Percentiles rank a stretch among this genome's conserved stretches.
phyloP scores from a whole-genome alignment of 2,113 vertebrate genomes.

The Rhegmatorhina hoffmannsi region DNA sequence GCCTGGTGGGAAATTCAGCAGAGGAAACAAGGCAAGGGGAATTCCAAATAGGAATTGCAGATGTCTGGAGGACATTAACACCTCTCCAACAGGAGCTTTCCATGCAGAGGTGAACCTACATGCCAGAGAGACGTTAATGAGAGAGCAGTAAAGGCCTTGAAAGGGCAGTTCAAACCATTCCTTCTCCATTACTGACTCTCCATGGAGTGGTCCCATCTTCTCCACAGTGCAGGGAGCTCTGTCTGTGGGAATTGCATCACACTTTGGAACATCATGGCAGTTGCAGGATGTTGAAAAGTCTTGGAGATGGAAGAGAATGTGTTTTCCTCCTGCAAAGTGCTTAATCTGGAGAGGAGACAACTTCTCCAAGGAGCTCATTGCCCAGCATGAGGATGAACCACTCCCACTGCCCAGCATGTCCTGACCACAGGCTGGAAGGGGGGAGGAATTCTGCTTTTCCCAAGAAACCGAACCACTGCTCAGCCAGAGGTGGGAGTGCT shows the following conservation, averaged over 20 bases:
- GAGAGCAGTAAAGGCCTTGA: neutral
- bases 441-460: neutral
- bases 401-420: neutral
- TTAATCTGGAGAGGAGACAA: neutral
- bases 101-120: neutral
- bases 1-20: neutral
- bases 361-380: neutral
- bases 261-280: neutral
- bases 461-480: neutral
- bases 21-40: neutral
- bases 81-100: neutral
- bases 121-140: neutral
- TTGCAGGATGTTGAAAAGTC: neutral
- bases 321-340: neutral
- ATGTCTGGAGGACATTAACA: neutral
- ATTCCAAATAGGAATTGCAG: neutral
- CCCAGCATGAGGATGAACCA: neutral
- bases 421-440: rapidly evolving
- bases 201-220: neutral
- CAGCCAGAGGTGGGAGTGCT: neutral
- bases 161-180: neutral
- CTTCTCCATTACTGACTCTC: neutral
- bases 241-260: neutral
- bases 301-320: neutral
- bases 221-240: neutral